Evolutionary conservation across 2,888 invertebrate species (phyloP).

Genomic region (Pachliopta kotzebuea): DNA sequence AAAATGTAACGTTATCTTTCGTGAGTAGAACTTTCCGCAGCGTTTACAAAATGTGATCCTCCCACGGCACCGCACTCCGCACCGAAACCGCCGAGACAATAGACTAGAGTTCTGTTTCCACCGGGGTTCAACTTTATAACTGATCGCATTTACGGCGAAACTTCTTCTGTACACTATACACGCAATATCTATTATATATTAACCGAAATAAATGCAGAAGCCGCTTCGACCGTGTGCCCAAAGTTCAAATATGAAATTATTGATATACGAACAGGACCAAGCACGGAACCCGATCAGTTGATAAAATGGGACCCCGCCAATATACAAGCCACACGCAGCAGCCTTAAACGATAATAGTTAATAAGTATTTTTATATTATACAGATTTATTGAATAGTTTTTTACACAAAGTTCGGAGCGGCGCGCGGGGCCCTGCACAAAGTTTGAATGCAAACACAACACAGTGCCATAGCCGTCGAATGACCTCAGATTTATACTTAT

Average conservation of each 20-base stretch:
- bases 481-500: slow-evolving; percentile 80
- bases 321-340: slow-evolving; percentile 54
- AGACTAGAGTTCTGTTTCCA: slow-evolving; percentile 59
- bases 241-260: neutral
- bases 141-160: slow-evolving; percentile 8
- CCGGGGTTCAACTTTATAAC: slow-evolving; percentile 30
- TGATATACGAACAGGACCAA: neutral
- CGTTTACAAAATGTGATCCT: slow-evolving; percentile 59
- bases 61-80: slow-evolving; percentile 57
- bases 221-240: neutral
- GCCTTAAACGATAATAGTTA: slow-evolving; percentile 76
- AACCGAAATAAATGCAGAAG: neutral
- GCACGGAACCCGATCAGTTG: slow-evolving; percentile 29
- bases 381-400: slow-evolving; percentile 55
- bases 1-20: slow-evolving; percentile 65
- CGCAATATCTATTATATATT: neutral
- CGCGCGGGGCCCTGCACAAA: slow-evolving; percentile 58
- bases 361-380: slow-evolving; percentile 81
- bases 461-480: slow-evolving; percentile 76
- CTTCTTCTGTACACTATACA: neutral
- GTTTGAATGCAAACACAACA: slow-evolving; percentile 73
- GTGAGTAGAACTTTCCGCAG: slow-evolving; percentile 64
- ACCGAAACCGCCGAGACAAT: slow-evolving; percentile 47
- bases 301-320: slow-evolving; percentile 38
- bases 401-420: slow-evolving; percentile 46